These are phyloP conservation scores for Palythoa caribaeorum DNA, from an alignment of 92 coral and sea anemone species.

Conservation along the genomic window DNA sequence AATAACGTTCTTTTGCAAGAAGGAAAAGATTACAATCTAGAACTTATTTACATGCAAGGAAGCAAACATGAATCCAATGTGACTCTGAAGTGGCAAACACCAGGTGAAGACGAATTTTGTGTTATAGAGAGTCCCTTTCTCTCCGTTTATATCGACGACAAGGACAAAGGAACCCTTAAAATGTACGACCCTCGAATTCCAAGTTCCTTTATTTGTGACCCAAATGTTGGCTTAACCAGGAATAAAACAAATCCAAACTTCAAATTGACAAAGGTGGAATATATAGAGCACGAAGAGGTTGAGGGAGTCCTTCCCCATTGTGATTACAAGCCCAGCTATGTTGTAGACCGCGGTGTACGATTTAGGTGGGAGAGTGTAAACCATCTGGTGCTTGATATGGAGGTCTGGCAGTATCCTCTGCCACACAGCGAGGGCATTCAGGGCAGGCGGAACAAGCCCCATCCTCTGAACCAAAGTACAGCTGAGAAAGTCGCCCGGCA, in stretches of 20 bases:
- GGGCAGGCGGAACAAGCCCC: slow-evolving; percentile 33
- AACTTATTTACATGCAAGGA: slow-evolving; percentile 28
- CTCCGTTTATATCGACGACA: slow-evolving; percentile 23
- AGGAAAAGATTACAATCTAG: slow-evolving; percentile 32
- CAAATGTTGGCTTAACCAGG: background rate
- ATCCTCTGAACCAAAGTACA: slow-evolving; percentile 46
- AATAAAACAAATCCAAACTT: slow-evolving; percentile 1
- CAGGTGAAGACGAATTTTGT: slow-evolving; percentile 35
- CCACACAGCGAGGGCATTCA: background rate
- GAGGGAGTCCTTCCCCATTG: background rate
- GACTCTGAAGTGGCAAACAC: slow-evolving; percentile 44
- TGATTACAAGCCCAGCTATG: slow-evolving; percentile 39
- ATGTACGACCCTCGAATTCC: slow-evolving; percentile 5
- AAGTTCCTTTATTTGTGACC: background rate
- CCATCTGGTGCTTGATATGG: slow-evolving; percentile 24
- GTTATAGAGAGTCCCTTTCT: slow-evolving; percentile 18
- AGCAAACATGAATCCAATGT: slow-evolving; percentile 1
- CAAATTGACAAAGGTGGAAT: background rate
- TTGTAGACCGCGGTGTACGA: background rate
- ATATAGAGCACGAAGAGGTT: slow-evolving; percentile 29
- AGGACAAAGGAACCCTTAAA: background rate
- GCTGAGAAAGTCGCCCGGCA: slow-evolving; percentile 34
- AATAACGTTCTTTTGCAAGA: slow-evolving; percentile 11
- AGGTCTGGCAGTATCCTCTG: slow-evolving; percentile 28
- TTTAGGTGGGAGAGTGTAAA: slow-evolving; percentile 13